phyloP scores from a whole-genome alignment of 1,140 invertebrate species.

The Melipona quadrifasciata region DNA sequence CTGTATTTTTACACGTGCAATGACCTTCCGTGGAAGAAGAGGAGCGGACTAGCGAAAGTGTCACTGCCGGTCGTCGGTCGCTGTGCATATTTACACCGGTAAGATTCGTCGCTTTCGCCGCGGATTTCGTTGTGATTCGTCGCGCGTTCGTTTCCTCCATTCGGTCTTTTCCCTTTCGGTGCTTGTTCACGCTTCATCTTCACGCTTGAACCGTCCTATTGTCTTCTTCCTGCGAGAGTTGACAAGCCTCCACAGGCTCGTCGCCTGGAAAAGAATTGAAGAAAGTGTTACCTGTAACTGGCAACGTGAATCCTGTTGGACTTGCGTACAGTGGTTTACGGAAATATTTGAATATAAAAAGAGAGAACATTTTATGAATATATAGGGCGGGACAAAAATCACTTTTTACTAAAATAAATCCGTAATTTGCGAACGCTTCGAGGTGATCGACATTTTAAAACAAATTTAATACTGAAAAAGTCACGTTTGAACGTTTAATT shows the following conservation, averaged over 20 bases:
- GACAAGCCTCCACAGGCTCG: neutral
- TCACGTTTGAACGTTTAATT: too few species aligned
- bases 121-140: conserved; percentile 42
- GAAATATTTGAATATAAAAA: too few species aligned
- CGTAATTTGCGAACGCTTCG: too few species aligned
- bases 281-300: neutral
- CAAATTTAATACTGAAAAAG: too few species aligned
- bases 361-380: too few species aligned
- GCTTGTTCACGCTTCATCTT: neutral
- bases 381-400: too few species aligned
- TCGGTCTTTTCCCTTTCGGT: neutral
- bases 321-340: too few species aligned
- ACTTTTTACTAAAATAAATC: too few species aligned
- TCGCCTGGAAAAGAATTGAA: neutral
- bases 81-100: conserved; percentile 4
- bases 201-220: neutral
- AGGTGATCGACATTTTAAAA: too few species aligned
- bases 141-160: neutral
- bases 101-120: conserved; percentile 54
- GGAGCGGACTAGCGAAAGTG: conserved; percentile 54
- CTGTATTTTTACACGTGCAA: conserved; percentile 66
- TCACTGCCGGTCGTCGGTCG: conserved; percentile 46
- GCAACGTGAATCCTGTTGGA: too few species aligned
- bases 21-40: conserved; percentile 55
- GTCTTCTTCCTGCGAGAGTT: neutral